Percentiles rank a stretch among this genome's conserved stretches.
Conservation (phyloP, 2,888 invertebrate species). For the Pachycephus smyrnensis region DNA sequence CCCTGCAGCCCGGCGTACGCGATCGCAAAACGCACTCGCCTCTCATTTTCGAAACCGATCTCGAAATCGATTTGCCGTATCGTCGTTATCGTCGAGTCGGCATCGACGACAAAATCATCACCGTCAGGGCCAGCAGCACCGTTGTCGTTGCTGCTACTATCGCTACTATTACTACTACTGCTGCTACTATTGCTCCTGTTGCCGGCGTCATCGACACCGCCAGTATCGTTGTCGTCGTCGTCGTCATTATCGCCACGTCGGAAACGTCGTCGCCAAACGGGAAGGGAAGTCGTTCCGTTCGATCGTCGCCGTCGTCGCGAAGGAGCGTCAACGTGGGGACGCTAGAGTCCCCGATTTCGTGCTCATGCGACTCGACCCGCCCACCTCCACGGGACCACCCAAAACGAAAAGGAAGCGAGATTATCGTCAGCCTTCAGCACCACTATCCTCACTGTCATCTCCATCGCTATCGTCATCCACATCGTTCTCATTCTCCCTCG, state of each 20-base stretch:
- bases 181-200: background rate
- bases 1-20: constrained; percentile 61
- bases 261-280: constrained; percentile 16
- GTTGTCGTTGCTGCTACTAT: background rate
- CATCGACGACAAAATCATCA: background rate
- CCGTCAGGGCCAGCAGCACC: background rate
- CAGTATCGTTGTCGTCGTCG: constrained; percentile 25
- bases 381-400: constrained; percentile 54
- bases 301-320: constrained; percentile 11
- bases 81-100: constrained; percentile 9
- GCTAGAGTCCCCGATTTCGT: constrained; percentile 52
- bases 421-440: constrained; percentile 13
- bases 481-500: background rate
- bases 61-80: constrained; percentile 37
- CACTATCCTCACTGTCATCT: constrained; percentile 10
- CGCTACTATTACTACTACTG: background rate
- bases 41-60: constrained; percentile 11
- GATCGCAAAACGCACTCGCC: constrained; percentile 41
- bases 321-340: constrained; percentile 40
- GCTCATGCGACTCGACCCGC: constrained; percentile 60
- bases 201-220: constrained; percentile 35
- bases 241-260: constrained; percentile 21
- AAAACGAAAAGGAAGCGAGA: constrained; percentile 33
- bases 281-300: constrained; percentile 6
- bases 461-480: constrained; percentile 11